Conservation (phyloP, 2,113 vertebrate species). For the Irena cyanogastra region DNA sequence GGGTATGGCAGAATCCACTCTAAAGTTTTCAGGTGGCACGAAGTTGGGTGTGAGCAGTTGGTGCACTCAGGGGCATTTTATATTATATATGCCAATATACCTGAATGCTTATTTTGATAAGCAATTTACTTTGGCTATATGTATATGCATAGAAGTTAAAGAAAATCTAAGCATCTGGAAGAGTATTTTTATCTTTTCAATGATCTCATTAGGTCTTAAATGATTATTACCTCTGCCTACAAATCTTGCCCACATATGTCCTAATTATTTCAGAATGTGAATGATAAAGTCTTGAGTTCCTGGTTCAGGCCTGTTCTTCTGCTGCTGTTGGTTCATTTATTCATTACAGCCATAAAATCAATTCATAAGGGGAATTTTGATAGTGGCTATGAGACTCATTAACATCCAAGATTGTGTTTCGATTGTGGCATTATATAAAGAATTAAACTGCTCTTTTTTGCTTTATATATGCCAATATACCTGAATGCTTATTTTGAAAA, state of each 20-base stretch:
- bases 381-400: not conserved
- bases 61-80: not conserved
- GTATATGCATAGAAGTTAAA: not conserved
- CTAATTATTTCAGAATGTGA: not conserved
- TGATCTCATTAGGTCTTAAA: not conserved
- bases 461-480: not conserved
- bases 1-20: not conserved
- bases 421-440: not conserved
- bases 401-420: not conserved
- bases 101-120: not conserved
- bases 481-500: not conserved
- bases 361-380: not conserved
- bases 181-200: not conserved
- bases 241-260: not conserved
- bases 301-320: not conserved
- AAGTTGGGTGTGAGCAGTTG: not conserved
- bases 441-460: not conserved
- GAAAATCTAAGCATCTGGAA: not conserved
- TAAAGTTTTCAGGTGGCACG: not conserved
- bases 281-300: not conserved
- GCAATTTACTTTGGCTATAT: not conserved
- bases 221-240: not conserved
- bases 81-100: not conserved
- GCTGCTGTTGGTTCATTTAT: not conserved
- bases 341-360: not conserved